Conservation (phyloP, 2,113 vertebrate species). For the Narcine bancroftii region DNA sequence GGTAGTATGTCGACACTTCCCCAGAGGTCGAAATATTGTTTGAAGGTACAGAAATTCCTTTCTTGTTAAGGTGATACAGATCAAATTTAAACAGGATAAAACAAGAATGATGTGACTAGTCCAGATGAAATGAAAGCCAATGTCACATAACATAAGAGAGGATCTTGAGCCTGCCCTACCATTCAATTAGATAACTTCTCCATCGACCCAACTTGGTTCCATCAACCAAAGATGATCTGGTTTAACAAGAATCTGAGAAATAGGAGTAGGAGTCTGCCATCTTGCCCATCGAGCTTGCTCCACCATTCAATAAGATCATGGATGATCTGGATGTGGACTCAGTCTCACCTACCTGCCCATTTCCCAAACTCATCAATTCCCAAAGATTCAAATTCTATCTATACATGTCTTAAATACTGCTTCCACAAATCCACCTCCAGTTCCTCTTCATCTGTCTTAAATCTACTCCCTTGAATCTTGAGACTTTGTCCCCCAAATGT, state of each 20-base stretch:
- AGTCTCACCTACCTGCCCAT: no score
- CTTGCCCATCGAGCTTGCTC: no score
- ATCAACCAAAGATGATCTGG: background rate
- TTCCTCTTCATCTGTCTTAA: no score
- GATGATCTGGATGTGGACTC: no score
- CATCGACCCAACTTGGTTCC: background rate
- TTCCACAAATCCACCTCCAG: no score
- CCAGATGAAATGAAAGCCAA: background rate
- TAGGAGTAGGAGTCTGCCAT: no score
- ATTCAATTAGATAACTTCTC: background rate
- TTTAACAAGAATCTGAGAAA: background rate
- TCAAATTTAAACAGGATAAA: background rate
- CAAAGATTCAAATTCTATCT: no score
- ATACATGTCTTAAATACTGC: no score
- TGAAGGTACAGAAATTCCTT: background rate
- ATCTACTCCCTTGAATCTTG: no score
- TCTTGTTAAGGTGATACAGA: constrained; percentile 7
- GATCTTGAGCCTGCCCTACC: background rate
- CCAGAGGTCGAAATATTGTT: background rate
- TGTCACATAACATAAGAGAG: background rate
- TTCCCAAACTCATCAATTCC: no score
- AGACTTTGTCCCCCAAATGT: no score
- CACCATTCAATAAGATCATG: no score
- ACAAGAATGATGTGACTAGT: background rate
- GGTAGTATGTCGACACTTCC: background rate